A percentile compares a stretch with the other conserved stretches of the same genome.
Evolutionary conservation across 2,797 vertebrate genomes (phyloP).

Genomic region (Sylvilagus floridanus): DNA sequence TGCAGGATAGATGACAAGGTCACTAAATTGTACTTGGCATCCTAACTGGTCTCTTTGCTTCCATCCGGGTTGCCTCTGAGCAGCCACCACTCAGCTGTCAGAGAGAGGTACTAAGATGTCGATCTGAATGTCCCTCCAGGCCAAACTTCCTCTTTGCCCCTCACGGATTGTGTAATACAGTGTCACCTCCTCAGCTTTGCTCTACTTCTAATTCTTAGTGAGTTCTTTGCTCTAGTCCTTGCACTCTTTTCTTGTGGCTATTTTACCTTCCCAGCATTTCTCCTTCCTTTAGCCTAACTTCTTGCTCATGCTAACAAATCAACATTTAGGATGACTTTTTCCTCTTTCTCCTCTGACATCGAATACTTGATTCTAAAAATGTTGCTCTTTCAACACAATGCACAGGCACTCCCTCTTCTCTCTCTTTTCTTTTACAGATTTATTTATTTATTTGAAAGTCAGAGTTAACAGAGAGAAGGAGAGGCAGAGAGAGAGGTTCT

Average conservation of each 20-base stretch:
- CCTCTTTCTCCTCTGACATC: background rate
- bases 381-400: background rate
- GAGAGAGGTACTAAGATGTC: background rate
- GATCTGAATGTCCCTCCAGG: too few species aligned
- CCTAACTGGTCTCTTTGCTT: background rate
- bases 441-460: too few species aligned
- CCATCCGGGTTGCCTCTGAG: background rate
- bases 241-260: accelerated
- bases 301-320: background rate
- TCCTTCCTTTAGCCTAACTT: background rate
- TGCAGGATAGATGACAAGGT: background rate
- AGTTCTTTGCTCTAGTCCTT: background rate
- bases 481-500: too few species aligned
- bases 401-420: background rate
- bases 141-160: background rate
- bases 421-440: too few species aligned
- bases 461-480: too few species aligned
- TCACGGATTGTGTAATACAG: accelerated
- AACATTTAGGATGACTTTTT: background rate
- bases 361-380: background rate
- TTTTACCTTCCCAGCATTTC: background rate
- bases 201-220: background rate
- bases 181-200: background rate
- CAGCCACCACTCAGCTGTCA: background rate
- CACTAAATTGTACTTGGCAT: background rate